Base-by-base conservation (phyloP, 2,797 vertebrate species). In the Syncerus caffer region DNA sequence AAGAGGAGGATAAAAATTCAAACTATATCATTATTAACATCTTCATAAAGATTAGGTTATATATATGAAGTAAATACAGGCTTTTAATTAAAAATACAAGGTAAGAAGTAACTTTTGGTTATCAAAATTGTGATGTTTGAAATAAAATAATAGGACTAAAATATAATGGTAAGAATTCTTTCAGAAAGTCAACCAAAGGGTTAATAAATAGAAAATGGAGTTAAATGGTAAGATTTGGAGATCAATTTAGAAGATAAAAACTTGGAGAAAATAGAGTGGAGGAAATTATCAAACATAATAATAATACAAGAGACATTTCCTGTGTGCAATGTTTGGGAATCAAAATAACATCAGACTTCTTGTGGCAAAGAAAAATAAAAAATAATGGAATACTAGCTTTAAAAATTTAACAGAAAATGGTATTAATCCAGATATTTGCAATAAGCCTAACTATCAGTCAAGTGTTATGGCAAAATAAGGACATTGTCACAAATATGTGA, bases 81-180 rank as follows among this genome's bases (percentile, higher is more conserved):
- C 8, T 94, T 42, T 92, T 82, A 64, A 82, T 71, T 53, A 51
- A 92, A 95, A 87, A 45, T 31, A 50, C n/a, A 27, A 57, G 27
- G 58, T 87, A 85, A 87, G 27, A 95, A 79, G 62, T 25, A 71
- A 4, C 27, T 83, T 16, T 84, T 45, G 2, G 13, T 79, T 91
- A 93, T 85, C 88, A 89, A 76, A 96, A 93, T 80, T 62, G 71
- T 21, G 34, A n/a, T n/a, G 42, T 15, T 86, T 92, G 16, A 79
- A 83, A 85, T 60, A 85, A 93, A 85, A 82, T 50, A 89, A 92
- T 53, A 89, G 19, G 7, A 0, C 25, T 74, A 42, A 95, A 74
- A 80, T 27, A 1, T 7, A 86, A 93, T 85, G 57, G 29, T 47
- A 9, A 82, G 9, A 90, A 55, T 94, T 71, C 21, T 53, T 78